These are phyloP conservation scores for Chloropsis hardwickii DNA, from an alignment of 2,113 vertebrate genomes.

Conservation along the genomic window DNA sequence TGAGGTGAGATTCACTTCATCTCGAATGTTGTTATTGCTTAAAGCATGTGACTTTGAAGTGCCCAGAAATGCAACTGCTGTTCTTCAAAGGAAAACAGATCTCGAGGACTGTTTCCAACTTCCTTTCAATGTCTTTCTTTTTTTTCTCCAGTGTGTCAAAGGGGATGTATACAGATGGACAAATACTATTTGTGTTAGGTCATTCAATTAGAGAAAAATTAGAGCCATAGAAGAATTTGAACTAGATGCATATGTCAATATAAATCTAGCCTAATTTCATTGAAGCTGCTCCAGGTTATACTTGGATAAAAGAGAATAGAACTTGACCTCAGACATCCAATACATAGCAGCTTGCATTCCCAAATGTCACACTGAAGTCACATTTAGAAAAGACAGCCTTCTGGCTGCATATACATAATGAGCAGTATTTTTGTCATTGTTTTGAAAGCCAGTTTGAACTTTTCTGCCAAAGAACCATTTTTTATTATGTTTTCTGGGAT, in stretches of 20 bases:
- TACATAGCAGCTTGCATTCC: not conserved
- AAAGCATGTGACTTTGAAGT: slow-evolving; percentile 60
- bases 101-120: slow-evolving; percentile 47
- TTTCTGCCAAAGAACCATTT: not conserved
- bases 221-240: slow-evolving; percentile 11
- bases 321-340: not conserved
- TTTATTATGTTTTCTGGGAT: not conserved
- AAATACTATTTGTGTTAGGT: slow-evolving; percentile 48
- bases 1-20: slow-evolving; percentile 55
- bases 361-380: not conserved
- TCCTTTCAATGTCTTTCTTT: slow-evolving; percentile 39
- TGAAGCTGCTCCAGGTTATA: slow-evolving; percentile 26
- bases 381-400: not conserved
- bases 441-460: not conserved
- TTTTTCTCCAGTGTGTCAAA: slow-evolving; percentile 20
- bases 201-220: slow-evolving; percentile 54
- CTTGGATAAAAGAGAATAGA: slow-evolving; percentile 6
- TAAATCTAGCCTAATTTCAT: slow-evolving; percentile 17
- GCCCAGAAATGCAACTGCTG: slow-evolving; percentile 59
- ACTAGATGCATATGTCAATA: not conserved
- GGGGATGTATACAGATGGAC: slow-evolving; percentile 40
- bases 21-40: slow-evolving; percentile 28
- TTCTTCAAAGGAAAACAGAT: slow-evolving; percentile 54
- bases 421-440: not conserved
- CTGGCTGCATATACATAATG: not conserved